Conservation (phyloP, 2,888 invertebrate genomes). For the Pachycephus smyrnensis region DNA sequence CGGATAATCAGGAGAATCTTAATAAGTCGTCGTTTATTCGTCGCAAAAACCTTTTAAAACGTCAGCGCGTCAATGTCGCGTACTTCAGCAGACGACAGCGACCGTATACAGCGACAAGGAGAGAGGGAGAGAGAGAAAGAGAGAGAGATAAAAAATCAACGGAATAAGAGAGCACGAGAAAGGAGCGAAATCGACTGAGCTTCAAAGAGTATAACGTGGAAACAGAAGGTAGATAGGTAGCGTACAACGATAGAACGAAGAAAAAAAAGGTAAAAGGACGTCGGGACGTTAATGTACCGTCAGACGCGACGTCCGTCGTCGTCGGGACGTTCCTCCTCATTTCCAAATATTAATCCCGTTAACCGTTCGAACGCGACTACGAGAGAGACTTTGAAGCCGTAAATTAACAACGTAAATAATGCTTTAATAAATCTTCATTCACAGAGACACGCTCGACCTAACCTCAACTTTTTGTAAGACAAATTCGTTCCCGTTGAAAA, state of each 20-base stretch:
- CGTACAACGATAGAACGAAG: not conserved
- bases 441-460: not conserved
- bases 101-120: not conserved
- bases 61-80: conserved; percentile 17
- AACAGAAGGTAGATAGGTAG: not conserved
- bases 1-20: conserved; percentile 11
- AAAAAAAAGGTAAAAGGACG: not conserved
- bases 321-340: conserved; percentile 5
- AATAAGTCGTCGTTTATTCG: conserved; percentile 24
- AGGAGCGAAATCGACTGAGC: not conserved
- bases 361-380: conserved; percentile 29
- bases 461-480: not conserved
- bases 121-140: conserved; percentile 13
- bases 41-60: conserved; percentile 25
- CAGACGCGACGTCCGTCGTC: not conserved
- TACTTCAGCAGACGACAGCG: not conserved
- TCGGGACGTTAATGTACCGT: not conserved
- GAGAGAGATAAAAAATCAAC: too few relatives aligned
- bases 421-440: not conserved
- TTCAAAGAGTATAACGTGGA: not conserved
- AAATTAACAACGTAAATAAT: not conserved
- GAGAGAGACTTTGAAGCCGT: not conserved
- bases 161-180: not conserved
- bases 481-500: not conserved
- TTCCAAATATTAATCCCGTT: conserved; percentile 46